Base-by-base conservation (phyloP, 2,888 invertebrate genomes). In the Scaptodrosophila latifasciaeformis region DNA sequence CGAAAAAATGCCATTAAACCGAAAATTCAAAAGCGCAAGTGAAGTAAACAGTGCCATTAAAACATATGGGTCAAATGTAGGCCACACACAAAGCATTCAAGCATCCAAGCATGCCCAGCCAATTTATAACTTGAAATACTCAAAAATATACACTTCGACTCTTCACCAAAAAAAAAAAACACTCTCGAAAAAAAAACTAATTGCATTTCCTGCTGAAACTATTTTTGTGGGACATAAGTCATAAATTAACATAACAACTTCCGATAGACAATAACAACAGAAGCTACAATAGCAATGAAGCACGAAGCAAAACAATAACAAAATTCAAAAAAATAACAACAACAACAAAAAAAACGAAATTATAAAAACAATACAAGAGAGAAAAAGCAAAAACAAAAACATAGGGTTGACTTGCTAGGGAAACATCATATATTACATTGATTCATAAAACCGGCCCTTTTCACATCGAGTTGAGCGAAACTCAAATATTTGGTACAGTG, bases 231-330 rank as follows among this genome's bases (percentile, higher is more conserved):
- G 60, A 37, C 13, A 35, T 62, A 68, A 67, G 57, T 65, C 70
- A 76, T 76, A 76, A 76, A 78, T 81, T 78, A 69, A 63, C 71
- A 72, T 21, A 75, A 61, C 69, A 78, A 78, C 76, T 76, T 76
- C 76, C 81, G 81, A 76, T 74, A 57, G 61, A 62, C 59, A 65
- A 63, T 50, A 79, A 62, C 57, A 46, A n/a, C 43, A 47, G n/a
- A n/a, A n/a, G n/a, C n/a, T n/a, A 52, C 59, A 53, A 54, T 66
- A 57, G 68, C 54, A 66, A 66, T 66, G 68, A 68, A 58, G 66
- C 66, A 64, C 65, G 57, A 54, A 56, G n/a, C 18, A 47, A 56
- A 40, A 62, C 17, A 37, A 37, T 24, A 24, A 7, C n/a, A 24
- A 3, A 24, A 24, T 3, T 3, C 24, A 24, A 24, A 24, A 3